These are phyloP conservation scores for Clamator glandarius DNA, from an alignment of 2,797 vertebrate genomes.

Conservation along the genomic window DNA sequence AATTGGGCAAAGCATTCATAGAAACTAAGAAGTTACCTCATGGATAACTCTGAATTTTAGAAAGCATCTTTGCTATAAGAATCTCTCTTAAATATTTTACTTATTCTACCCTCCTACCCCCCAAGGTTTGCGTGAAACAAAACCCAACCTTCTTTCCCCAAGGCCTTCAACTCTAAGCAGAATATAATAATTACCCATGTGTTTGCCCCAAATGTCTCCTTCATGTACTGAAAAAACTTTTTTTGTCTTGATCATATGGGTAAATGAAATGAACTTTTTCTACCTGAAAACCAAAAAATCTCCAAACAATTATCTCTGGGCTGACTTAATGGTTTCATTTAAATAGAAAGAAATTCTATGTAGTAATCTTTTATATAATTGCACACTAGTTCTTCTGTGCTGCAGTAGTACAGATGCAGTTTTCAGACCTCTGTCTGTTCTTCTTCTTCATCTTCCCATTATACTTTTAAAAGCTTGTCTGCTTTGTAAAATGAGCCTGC, in stretches of 20 bases:
- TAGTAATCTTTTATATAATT: background rate
- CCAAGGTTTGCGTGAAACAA: background rate
- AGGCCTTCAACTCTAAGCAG: background rate
- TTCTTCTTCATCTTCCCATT: background rate
- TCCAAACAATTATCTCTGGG: background rate
- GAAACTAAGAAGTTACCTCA: background rate
- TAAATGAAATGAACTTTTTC: slow-evolving; percentile 23
- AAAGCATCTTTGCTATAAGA: background rate
- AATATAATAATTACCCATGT: background rate
- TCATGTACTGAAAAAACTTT: background rate
- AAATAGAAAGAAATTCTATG: background rate
- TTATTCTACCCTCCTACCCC: accelerated
- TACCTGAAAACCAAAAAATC: slow-evolving; percentile 16
- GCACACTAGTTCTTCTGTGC: background rate
- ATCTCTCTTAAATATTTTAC: background rate
- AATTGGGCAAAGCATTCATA: background rate
- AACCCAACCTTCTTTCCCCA: accelerated
- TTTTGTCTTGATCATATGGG: background rate
- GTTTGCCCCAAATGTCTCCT: slow-evolving; percentile 3
- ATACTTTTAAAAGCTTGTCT: background rate
- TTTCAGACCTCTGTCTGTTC: background rate
- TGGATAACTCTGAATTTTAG: background rate
- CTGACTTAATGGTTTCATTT: background rate
- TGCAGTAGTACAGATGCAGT: background rate
- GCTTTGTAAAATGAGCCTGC: background rate